A percentile compares a stretch with the other conserved stretches of the same genome.
Conservation (phyloP, 1,140 invertebrate species). For the Monochamus saltuarius region DNA sequence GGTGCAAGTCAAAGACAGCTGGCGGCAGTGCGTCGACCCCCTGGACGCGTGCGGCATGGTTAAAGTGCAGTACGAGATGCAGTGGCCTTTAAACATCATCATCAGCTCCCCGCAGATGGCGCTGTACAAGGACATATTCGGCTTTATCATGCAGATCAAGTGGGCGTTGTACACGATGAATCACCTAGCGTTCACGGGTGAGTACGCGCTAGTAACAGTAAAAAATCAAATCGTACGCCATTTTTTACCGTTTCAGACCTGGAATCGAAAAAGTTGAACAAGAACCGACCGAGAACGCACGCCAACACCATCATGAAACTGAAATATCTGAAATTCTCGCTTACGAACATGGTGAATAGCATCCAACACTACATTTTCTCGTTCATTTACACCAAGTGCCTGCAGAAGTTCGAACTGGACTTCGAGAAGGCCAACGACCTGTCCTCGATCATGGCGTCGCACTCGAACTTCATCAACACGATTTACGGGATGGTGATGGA, state of each 20-base stretch:
- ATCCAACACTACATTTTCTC: constrained; percentile 67
- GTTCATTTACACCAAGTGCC: constrained; percentile 54
- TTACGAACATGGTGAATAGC: constrained; percentile 62
- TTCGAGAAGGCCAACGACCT: constrained; percentile 45
- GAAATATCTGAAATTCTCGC: constrained; percentile 61
- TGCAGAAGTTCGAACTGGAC: constrained; percentile 39
- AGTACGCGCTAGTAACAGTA: constrained; percentile 16
- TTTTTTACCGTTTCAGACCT: constrained; percentile 29
- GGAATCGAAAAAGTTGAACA: constrained; percentile 17
- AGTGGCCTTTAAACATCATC: constrained; percentile 60
- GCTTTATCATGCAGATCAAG: constrained; percentile 64
- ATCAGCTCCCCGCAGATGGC: constrained; percentile 56
- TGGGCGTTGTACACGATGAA: constrained; percentile 64
- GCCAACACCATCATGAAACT: constrained; percentile 51
- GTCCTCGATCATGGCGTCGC: constrained; percentile 38
- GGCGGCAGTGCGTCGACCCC: constrained; percentile 32
- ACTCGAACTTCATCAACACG: constrained; percentile 39
- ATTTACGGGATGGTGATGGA: constrained; percentile 23
- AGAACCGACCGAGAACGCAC: constrained; percentile 14
- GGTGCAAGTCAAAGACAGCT: constrained; percentile 34
- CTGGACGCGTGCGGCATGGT: constrained; percentile 57
- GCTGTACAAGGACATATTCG: constrained; percentile 64
- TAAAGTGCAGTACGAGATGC: constrained; percentile 55
- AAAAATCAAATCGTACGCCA: neutral
- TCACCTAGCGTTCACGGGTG: constrained; percentile 58